Conservation (phyloP, 2,888 invertebrate species). For the Drosophila monieri region DNA sequence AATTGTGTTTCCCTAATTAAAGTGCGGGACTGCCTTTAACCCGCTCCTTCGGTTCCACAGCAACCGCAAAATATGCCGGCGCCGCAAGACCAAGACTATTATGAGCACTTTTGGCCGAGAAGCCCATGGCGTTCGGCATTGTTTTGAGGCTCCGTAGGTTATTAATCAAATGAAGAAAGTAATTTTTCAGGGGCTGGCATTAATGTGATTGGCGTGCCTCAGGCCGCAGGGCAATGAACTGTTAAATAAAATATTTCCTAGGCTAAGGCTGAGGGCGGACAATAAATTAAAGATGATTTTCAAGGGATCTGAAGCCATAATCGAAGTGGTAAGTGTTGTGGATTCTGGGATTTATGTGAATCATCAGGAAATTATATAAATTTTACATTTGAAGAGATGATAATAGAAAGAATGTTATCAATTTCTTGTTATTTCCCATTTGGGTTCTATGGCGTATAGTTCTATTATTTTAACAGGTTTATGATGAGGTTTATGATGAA, state of each 20-base stretch:
- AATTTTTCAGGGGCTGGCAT: conserved; percentile 47
- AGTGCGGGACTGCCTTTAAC: conserved; percentile 10
- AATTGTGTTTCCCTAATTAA: conserved; percentile 50
- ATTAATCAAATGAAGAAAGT: conserved; percentile 48
- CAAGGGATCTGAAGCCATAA: conserved; percentile 21
- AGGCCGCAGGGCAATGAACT: conserved; percentile 45
- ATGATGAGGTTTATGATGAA: too few relatives aligned
- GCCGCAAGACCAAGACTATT: conserved; percentile 43
- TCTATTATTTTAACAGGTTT: too few relatives aligned
- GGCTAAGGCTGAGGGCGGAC: conserved; percentile 7
- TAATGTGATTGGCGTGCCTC: conserved; percentile 43
- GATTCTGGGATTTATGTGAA: background rate
- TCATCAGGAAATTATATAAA: background rate
- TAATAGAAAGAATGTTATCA: background rate
- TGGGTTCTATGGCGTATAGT: too few relatives aligned
- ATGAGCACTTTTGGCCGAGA: conserved; percentile 31
- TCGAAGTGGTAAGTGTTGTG: conserved; percentile 28
- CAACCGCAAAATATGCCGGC: conserved; percentile 40
- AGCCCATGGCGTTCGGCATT: conserved; percentile 10
- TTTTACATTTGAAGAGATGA: background rate
- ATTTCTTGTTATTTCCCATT: too few relatives aligned
- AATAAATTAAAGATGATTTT: conserved; percentile 30
- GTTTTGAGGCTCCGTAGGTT: conserved; percentile 22
- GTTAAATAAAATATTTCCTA: conserved; percentile 39
- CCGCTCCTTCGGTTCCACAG: conserved; percentile 11